A percentile compares a stretch with the other conserved stretches of the same genome.
Evolutionary conservation across 2,113 vertebrate species (phyloP).

Genomic region (Dasyprocta punctata): DNA sequence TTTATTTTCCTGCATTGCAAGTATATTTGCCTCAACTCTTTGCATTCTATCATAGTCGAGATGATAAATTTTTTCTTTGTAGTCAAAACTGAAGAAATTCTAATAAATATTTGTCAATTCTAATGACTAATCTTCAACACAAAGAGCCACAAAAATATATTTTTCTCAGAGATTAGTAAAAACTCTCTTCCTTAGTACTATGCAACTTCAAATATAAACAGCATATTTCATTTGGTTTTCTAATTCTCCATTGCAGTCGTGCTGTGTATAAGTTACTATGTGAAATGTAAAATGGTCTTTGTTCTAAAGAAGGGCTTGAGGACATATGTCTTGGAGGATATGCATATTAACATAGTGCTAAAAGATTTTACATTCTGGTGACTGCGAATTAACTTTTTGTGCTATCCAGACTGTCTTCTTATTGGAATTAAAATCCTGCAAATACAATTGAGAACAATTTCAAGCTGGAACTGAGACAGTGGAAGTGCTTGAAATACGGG

Average conservation of each 20-base stretch:
- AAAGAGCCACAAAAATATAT: conserved; percentile 6
- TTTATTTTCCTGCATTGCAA: conserved; percentile 64
- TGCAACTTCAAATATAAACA: conserved; percentile 47
- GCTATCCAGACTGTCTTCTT: background rate
- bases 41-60: conserved; percentile 32
- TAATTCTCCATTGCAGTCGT: background rate
- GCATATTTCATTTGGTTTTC: conserved; percentile 52
- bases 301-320: conserved; percentile 51
- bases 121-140: conserved; percentile 61
- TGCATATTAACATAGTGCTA: background rate
- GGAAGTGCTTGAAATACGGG: conserved; percentile 3
- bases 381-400: conserved; percentile 14
- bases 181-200: conserved; percentile 51
- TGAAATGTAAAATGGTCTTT: conserved; percentile 16
- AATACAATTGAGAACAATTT: background rate
- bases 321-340: background rate
- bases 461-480: background rate
- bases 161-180: conserved; percentile 52
- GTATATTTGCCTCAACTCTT: background rate
- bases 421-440: background rate
- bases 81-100: background rate
- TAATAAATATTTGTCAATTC: conserved; percentile 62
- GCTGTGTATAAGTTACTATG: background rate
- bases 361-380: background rate
- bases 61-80: conserved; percentile 60